Percentiles rank a stretch among this genome's conserved stretches.
phyloP scores from a whole-genome alignment of 64 coral and sea anemone species.

The Porites lutea region DNA sequence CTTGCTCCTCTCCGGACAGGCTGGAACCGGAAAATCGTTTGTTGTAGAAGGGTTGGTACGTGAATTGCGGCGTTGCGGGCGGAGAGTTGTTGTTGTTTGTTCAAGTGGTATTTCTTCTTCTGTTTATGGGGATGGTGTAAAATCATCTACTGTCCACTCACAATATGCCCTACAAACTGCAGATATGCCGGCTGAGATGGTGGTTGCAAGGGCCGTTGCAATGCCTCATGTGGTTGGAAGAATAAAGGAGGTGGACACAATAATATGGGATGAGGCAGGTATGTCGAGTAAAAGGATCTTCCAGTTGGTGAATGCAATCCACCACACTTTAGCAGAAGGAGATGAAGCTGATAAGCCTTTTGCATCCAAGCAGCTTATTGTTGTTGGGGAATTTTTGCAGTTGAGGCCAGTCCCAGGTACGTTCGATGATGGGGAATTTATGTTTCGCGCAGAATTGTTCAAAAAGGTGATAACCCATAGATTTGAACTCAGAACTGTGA shows the following conservation, averaged over 20 bases:
- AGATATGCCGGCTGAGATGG: neutral
- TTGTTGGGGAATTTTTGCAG: neutral
- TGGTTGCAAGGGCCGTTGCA: neutral
- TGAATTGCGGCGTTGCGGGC: neutral
- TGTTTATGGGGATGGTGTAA: neutral
- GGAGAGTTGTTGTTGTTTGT: constrained; percentile 8
- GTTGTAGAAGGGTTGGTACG: neutral
- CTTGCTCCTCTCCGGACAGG: constrained; percentile 22
- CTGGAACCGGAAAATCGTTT: constrained; percentile 34
- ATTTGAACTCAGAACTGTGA: neutral
- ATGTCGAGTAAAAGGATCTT: too few species aligned
- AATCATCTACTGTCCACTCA: constrained; percentile 18
- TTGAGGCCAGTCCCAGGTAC: neutral
- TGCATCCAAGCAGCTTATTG: neutral
- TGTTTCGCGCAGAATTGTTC: neutral
- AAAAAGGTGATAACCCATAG: neutral
- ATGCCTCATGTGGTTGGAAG: neutral
- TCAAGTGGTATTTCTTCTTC: constrained; percentile 45
- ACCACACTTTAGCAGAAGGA: neutral
- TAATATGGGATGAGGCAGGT: too few species aligned
- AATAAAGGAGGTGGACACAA: too few species aligned
- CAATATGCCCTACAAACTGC: constrained; percentile 37
- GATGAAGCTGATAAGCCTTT: neutral
- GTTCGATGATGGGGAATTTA: neutral
- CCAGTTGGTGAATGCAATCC: too few species aligned